phyloP scores from a whole-genome alignment of 2,888 invertebrate genomes.

The Callyntrura sp. region DNA sequence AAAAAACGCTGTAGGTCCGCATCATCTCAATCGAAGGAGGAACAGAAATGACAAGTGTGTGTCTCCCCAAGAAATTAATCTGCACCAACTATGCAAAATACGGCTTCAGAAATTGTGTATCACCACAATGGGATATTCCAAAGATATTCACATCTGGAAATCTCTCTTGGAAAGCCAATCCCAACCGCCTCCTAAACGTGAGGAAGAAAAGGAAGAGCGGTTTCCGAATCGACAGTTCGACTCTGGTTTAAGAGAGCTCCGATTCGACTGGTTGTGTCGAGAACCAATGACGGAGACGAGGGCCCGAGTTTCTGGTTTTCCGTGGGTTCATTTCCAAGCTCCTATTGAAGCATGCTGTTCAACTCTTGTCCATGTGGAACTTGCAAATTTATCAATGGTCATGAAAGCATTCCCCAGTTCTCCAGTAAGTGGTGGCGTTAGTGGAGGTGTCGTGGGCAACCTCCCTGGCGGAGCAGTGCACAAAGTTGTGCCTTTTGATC shows the following conservation, averaged over 20 bases:
- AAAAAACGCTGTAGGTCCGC: conserved; percentile 22
- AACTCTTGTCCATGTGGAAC: conserved; percentile 78
- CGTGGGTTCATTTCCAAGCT: conserved; percentile 79
- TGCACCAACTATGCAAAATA: conserved; percentile 74
- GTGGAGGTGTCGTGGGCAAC: not conserved
- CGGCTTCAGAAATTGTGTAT: conserved; percentile 76
- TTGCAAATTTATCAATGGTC: conserved; percentile 80
- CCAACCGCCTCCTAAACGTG: not conserved
- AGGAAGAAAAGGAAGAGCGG: not conserved
- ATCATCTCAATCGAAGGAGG: conserved; percentile 21
- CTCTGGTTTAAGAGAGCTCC: conserved; percentile 70
- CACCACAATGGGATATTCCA: conserved; percentile 79
- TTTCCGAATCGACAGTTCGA: not conserved
- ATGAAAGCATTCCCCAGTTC: conserved; percentile 64
- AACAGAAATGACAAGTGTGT: conserved; percentile 63
- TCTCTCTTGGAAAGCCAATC: conserved; percentile 78
- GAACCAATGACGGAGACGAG: conserved; percentile 77
- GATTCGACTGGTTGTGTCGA: conserved; percentile 80
- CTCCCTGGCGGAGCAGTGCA: conserved; percentile 13
- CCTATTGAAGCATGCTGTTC: conserved; percentile 68
- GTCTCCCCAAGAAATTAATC: conserved; percentile 75
- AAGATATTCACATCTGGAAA: conserved; percentile 81
- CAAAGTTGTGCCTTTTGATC: conserved; percentile 79
- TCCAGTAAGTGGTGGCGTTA: conserved; percentile 25
- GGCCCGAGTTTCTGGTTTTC: conserved; percentile 77